Base-by-base conservation (phyloP, 2,113 vertebrate species). In the Alethe diademata region DNA sequence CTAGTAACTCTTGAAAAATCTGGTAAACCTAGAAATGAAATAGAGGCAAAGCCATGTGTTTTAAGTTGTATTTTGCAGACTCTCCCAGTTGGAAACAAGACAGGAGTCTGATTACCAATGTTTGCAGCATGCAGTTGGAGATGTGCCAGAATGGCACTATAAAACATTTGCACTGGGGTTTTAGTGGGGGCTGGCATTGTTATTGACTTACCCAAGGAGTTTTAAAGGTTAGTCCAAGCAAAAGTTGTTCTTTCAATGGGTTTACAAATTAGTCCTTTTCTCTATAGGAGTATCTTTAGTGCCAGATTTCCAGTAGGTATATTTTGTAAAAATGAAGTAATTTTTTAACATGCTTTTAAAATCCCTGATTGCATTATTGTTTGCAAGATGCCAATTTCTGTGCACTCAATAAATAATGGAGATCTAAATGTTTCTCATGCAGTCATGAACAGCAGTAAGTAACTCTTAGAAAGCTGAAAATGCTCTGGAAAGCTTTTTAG, bases 141-240 rank as follows among this genome's bases (percentile, higher is more conserved):
- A 42, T 69, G 15, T 54, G 80, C 90, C 88, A 74, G 35, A 58
- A 11, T 54, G 62, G 42, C 70, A 73, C 48, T 65, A 8, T 70
- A 25, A 73, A 86, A 35, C 48, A 64, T 66, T 86, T 54, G 56
- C 67, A n/a, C 57, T 64, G 40, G 50, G 29, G 2, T 42, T 84
- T 80, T 65, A 40, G 16, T 2, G 4, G 33, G 76, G n/a, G 14
- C 22, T 91, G 65, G 51, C 65, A 12, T 45, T 79, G 38, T 85
- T 88, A 31, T 1, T 83, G 65, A 42, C 57, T 88, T 84, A 65
- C 40, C 53, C 67, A 91, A 92, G 35, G 70, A 70, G 51, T 70
- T 93, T 50, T 90, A 92, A 92, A 93, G 80, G 89, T 92, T 90
- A 95, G 48, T 74, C 75, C 64, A 64, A 91, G 29, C 66, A 96